Percentiles rank a stretch among this genome's conserved stretches.
Evolutionary conservation across 2,888 invertebrate genomes (phyloP).

Genomic region (Frankliniella intonsa): DNA sequence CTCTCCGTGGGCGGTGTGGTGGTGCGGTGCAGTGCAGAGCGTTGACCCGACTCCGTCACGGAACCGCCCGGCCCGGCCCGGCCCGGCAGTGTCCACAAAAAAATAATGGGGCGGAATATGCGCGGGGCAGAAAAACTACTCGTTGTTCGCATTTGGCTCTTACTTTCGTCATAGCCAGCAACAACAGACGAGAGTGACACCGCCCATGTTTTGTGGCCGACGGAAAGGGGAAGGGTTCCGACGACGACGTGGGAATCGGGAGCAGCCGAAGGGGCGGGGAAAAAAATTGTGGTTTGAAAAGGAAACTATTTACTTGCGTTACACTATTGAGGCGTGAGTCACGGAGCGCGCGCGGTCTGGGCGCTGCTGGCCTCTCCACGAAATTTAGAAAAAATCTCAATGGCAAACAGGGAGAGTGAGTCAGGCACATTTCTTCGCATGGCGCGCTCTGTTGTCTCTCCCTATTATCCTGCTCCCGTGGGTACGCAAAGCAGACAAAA

Average conservation of each 20-base stretch:
- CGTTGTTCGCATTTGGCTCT: not conserved
- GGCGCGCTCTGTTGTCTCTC: not conserved
- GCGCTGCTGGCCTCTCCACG: not conserved
- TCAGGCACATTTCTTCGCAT: not conserved
- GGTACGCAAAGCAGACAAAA: no score
- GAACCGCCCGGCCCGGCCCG: not conserved
- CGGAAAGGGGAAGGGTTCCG: constrained; percentile 15
- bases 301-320: constrained; percentile 13
- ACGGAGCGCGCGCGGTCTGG: not conserved
- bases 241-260: not conserved
- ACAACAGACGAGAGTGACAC: not conserved
- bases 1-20: not conserved
- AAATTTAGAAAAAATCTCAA: not conserved
- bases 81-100: not conserved
- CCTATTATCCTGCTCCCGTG: no score
- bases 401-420: not conserved
- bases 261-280: not conserved
- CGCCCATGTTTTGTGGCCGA: constrained; percentile 5
- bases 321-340: not conserved
- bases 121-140: not conserved
- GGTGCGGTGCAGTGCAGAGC: not conserved
- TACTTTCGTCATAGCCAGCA: constrained; percentile 4
- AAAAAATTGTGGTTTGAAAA: not conserved
- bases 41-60: constrained; percentile 3
- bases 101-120: not conserved